Evolutionary conservation across 1,140 invertebrate species (phyloP).

Genomic region (Callitettix versicolor): DNA sequence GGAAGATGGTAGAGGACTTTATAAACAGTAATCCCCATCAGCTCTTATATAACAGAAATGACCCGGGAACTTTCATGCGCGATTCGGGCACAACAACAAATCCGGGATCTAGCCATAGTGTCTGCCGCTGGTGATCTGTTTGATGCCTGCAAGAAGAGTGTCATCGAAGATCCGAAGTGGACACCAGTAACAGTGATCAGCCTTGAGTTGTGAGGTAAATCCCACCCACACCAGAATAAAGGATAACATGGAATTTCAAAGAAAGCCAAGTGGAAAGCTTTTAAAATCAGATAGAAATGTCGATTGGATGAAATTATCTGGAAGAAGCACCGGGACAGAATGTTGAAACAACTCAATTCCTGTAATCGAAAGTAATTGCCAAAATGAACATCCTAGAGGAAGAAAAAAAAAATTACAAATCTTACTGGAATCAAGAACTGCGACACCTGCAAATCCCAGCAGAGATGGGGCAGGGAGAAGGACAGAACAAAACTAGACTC

Average conservation of each 20-base stretch:
- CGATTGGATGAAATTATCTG: background rate
- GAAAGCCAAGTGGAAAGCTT: background rate
- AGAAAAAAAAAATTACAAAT: background rate
- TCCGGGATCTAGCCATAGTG: too few relatives aligned
- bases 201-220: too few relatives aligned
- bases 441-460: background rate
- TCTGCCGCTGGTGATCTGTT: too few relatives aligned
- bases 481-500: background rate
- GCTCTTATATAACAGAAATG: too few relatives aligned
- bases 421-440: background rate
- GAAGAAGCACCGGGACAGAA: background rate
- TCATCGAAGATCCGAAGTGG: too few relatives aligned
- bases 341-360: background rate
- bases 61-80: too few relatives aligned
- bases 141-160: too few relatives aligned
- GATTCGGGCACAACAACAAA: too few relatives aligned
- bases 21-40: too few relatives aligned
- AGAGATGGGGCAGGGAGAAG: background rate
- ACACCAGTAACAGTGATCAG: too few relatives aligned
- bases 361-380: background rate
- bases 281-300: background rate
- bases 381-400: background rate
- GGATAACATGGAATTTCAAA: background rate
- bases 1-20: too few relatives aligned
- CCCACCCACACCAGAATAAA: background rate